A percentile compares a stretch with the other conserved stretches of the same genome.
phyloP scores from a whole-genome alignment of 2,888 invertebrate genomes.

The Panzeria rudis region DNA sequence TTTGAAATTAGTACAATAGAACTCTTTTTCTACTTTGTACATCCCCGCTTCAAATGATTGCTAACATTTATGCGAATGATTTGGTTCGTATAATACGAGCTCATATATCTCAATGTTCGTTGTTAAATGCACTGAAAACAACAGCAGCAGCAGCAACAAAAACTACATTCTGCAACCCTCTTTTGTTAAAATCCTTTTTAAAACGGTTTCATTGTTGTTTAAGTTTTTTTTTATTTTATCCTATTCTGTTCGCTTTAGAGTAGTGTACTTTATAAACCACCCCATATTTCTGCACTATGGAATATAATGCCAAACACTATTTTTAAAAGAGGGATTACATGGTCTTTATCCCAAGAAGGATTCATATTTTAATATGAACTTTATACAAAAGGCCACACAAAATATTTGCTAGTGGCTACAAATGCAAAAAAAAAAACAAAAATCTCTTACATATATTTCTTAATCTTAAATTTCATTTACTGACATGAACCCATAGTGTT shows the following conservation, averaged over 20 bases:
- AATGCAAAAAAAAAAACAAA: neutral
- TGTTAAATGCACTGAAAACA: conserved; percentile 19
- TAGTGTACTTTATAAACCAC: conserved; percentile 38
- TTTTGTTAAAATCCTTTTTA: conserved; percentile 48
- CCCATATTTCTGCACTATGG: conserved; percentile 20
- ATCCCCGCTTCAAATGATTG: neutral
- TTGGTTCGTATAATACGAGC: conserved; percentile 17
- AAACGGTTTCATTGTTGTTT: conserved; percentile 50
- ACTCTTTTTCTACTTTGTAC: too few species aligned
- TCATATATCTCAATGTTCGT: neutral
- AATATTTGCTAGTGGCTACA: conserved; percentile 50
- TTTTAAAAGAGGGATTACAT: conserved; percentile 7
- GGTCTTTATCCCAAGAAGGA: conserved; percentile 7
- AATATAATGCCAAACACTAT: conserved; percentile 21
- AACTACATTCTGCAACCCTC: conserved; percentile 32
- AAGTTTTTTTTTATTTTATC: conserved; percentile 40
- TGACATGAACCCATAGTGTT: conserved; percentile 49
- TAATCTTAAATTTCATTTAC: conserved; percentile 36
- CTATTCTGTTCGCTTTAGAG: conserved; percentile 9
- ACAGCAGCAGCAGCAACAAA: neutral
- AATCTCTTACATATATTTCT: conserved; percentile 4
- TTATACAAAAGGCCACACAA: conserved; percentile 1
- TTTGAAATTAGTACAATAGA: too few species aligned
- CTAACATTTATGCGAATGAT: neutral
- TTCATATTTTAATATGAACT: neutral